Base-by-base conservation (phyloP, 2,113 vertebrate species). In the human (Homo sapiens) region DNA sequence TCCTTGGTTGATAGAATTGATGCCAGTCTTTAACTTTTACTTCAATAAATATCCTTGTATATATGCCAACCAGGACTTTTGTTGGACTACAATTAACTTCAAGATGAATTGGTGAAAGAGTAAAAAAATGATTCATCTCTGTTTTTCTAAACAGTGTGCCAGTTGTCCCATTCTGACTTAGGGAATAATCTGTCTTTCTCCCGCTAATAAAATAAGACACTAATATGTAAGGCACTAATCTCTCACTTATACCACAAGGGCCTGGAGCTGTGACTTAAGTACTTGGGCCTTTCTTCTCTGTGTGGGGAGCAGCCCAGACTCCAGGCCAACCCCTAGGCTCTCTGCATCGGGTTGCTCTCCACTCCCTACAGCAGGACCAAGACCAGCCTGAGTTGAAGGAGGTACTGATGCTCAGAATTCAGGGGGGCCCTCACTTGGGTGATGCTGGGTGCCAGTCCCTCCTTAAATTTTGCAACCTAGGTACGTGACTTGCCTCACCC, bases 351-450 rank as follows among this genome's bases (percentile, higher is more conserved):
- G 35, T 52, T 30, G 48, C n/a, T 27, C 6, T 48, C 23, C 6
- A 11, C 20, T 72, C 16, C 50, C 25, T 9, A 22, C 9, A 61
- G 8, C 43, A 14, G 32, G 38, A 25, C 12, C 13, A 38, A 14
- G 45, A 30, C 45, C 30, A 70, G 57, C 4, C 2, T 1, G 12
- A 50, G 35, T 48, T 25, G 35, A 27, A 12, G 0, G 5, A 32
- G 85, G 75, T 6, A 5, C 32, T 23, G 8, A 30, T 0, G 12
- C 23, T 45, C 30, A 16, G 79, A 50, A n/a, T 16, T 78, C 70
- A 55, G 18, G 32, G 90, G 3, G 7, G 11, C 23, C 4, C 6
- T 38, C 12, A 16, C 68, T 48, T 12, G 61, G 7, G 11, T 5
- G 25, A 23, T 2, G 20, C 20, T 5, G 48, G 55, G 90, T 6